Base-by-base conservation (phyloP, 2,797 vertebrate species). In the Myoxocephalus aenaeus region DNA sequence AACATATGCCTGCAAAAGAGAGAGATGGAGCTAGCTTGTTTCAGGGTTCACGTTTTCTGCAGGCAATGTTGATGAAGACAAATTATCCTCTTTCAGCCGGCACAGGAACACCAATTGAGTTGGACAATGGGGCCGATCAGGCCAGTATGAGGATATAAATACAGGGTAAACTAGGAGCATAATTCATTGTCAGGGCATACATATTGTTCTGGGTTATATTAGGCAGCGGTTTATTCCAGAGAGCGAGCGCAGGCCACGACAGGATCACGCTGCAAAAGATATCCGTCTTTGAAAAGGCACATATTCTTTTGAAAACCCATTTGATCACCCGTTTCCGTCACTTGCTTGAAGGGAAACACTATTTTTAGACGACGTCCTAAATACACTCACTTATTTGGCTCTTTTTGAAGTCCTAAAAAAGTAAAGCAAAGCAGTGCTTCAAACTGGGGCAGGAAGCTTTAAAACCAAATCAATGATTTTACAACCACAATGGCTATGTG, bases 161-260 rank as follows among this genome's bases (percentile, higher is more conserved):
- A 68, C 44, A 46, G 48, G 38, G 56, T 77, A 75, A 87, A 87
- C 54, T 69, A 40, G 79, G 61, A 88, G 63, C 79, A 84, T 90
- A 51, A 86, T 80, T 93, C 68, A 89, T 32, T 84, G 82, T 92
- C 84, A 84, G 75, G 42, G 65, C 17, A 69, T 58, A 71, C 69
- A 58, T 69, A 86, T 82, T 91, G 81, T 88, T 85, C 83, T 75
- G 81, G 70, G 42, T 75, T 83, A 81, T 86, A 85, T 89, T 76
- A 70, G 70, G 70, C 53, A 50, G 51, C 2, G 25, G 91, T 89
- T 93, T 91, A 75, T 83, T 80, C 51, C 70, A 77, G 53, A 70
- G 67, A 70, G 34, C 14, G 42, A 81, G 46, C 5, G 0, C 34
- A 65, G 25, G 66, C 58, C 53, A 81, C 84, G 81, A 92, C 81